These are phyloP conservation scores for Corythornis madagascariensis DNA, from an alignment of 2,113 vertebrate genomes.

Conservation along the genomic window DNA sequence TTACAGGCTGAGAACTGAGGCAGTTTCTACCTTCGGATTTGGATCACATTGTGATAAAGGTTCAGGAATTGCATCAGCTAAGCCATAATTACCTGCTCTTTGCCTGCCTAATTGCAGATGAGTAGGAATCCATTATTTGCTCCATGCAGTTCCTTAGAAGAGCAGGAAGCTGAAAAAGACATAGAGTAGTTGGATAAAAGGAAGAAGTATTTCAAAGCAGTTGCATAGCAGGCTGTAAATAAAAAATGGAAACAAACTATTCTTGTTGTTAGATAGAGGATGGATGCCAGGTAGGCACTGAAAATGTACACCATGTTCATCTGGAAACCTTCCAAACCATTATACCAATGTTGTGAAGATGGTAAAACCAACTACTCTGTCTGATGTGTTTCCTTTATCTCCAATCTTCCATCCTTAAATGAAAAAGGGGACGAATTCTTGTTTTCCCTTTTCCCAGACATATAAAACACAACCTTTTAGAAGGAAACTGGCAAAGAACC, in stretches of 20 bases:
- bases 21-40: neutral
- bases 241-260: constrained; percentile 18
- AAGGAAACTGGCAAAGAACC: neutral
- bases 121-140: neutral
- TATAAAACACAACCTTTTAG: neutral
- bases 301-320: neutral
- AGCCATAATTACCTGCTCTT: neutral
- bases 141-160: neutral
- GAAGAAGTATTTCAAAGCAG: neutral
- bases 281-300: constrained; percentile 12
- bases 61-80: neutral
- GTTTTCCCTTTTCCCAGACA: neutral
- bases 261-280: constrained; percentile 12
- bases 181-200: neutral
- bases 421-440: neutral
- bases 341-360: constrained; percentile 23
- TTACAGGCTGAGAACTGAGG: neutral
- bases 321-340: constrained; percentile 20
- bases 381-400: constrained; percentile 4
- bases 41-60: neutral
- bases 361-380: neutral
- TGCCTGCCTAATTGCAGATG: neutral
- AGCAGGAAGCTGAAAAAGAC: neutral
- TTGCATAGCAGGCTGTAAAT: neutral
- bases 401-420: neutral